Evolutionary conservation across 2,797 vertebrate species (phyloP), one percentile per base, ranked within the genome.

Genomic region (Rhynchotus rufescens): DNA sequence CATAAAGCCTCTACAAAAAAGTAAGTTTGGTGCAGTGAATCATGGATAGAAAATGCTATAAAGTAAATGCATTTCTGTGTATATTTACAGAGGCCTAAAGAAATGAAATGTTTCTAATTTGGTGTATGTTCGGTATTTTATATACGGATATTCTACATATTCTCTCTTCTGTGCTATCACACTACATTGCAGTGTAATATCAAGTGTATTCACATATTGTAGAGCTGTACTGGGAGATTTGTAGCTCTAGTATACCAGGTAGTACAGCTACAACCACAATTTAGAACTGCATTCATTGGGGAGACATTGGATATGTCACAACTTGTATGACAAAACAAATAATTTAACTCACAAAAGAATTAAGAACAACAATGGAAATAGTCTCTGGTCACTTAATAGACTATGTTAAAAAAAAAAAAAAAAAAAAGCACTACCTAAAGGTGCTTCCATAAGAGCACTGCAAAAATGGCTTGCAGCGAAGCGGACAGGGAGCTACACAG

Each of bases 401-500:
- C 54, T 66, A 65, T 10, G 16, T 25, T 4, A 5, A 71, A 4
- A 5, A 71, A 54, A 6, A 2, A 4, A 1, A 21, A 40, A 40
- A 12, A 40, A 40, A 40, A 40, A 40, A 40, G 13, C 8, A 1
- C 22, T 34, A 16, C 34, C 3, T 68, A 28, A 4, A 47, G 15
- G 11, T 47, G n/a, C 9, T 40, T 17, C 57, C 8, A 9, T 30
- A 28, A 23, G 7, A 34, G 8, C 30, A 10, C 19, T 20, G 15
- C 23, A 34, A 4, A 6, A 25, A 19, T 8, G 26, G 40, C 4
- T 67, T 30, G 40, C 40, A 40, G 40, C 40, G 5, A 12, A 40
- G 40, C 5, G 40, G 12, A 5, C 17, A 52, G 34, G 8, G 1
- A 10, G 2, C 3, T 14, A 17, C 20, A 28, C 3, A 0, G 22